phyloP scores from a whole-genome alignment of 2,888 invertebrate species.

The Nesidiocoris tenuis region DNA sequence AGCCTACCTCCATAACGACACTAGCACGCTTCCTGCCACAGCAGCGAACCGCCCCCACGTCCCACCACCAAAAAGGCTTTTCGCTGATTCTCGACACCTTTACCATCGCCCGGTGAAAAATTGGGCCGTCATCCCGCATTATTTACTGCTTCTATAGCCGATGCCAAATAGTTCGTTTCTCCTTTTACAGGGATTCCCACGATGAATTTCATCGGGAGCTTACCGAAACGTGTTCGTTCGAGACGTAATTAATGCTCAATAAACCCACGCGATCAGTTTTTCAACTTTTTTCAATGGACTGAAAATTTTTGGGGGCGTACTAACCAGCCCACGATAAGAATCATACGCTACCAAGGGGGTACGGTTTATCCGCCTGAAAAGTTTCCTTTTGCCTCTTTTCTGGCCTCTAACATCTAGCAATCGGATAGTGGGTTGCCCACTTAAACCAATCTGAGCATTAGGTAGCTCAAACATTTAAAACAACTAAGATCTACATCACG shows the following conservation, averaged over 20 bases:
- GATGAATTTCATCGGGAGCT: background rate
- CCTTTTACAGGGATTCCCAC: background rate
- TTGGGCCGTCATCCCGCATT: background rate
- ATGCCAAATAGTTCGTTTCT: background rate
- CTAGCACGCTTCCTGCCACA: slow-evolving; percentile 3
- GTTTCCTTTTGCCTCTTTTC: too few relatives aligned
- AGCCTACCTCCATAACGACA: slow-evolving; percentile 19
- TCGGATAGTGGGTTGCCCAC: too few relatives aligned
- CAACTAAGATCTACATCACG: too few relatives aligned
- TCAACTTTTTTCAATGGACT: too few relatives aligned
- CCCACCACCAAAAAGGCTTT: slow-evolving; percentile 3
- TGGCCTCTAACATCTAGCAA: too few relatives aligned
- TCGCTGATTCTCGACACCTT: background rate
- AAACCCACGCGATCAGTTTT: slow-evolving; percentile 3
- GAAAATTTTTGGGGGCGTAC: too few relatives aligned
- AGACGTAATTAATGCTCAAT: background rate
- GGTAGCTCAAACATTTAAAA: too few relatives aligned
- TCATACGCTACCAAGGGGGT: too few relatives aligned
- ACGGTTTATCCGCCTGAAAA: too few relatives aligned
- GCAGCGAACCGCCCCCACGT: background rate
- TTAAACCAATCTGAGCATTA: too few relatives aligned
- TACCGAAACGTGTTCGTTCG: too few relatives aligned
- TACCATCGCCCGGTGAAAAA: background rate
- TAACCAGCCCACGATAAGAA: too few relatives aligned
- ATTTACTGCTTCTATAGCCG: background rate